Evolutionary conservation across 2,113 vertebrate genomes (phyloP), one percentile per base, ranked within the genome.

Genomic region (Chauna torquata): DNA sequence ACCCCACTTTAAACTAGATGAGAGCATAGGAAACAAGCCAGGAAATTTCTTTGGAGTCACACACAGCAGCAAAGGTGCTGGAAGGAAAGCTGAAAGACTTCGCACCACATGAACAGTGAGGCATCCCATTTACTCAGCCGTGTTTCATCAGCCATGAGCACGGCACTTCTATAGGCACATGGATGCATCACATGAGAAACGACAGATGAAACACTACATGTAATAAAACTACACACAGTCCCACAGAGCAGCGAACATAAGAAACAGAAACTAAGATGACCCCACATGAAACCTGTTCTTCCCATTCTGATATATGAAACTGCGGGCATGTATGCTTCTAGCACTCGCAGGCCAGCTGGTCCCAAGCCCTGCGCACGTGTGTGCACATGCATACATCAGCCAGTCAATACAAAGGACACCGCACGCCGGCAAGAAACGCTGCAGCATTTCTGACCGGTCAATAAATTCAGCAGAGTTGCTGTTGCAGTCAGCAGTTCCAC

Each of bases 391-490:
- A 52, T 20, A 28, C 50, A 45, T n/a, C 49, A 17, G 28, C 16
- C 44, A 54, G n/a, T 44, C 72, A 71, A 16, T 6, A 36, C 27
- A 20, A 28, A 32, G 25, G 52, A 44, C 11, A 18, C 38, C 2
- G 1, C 25, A 14, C 0, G 0, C 30, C 0, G 3, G 23, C 44
- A 66, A 76, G 45, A 54, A 45, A 72, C 0, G 0, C 38, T 8
- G 7, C 32, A 74, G 47, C 32, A 42, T 40, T 74, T 64, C 18
- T 61, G 65, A 6, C 24, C 7, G 11, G 36, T 49, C 36, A 30
- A 27, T 14, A 59, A 42, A 36, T 34, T 38, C 52, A 72, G 40
- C 34, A 34, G 58, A 38, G 40, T 16, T 71, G 38, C 30, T 28
- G 12, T 4, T n/a, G 20, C 3, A 4, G 30, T n/a, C 57, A 24